Base-by-base conservation (phyloP, 2,888 invertebrate species). In the Stenurella melanura region DNA sequence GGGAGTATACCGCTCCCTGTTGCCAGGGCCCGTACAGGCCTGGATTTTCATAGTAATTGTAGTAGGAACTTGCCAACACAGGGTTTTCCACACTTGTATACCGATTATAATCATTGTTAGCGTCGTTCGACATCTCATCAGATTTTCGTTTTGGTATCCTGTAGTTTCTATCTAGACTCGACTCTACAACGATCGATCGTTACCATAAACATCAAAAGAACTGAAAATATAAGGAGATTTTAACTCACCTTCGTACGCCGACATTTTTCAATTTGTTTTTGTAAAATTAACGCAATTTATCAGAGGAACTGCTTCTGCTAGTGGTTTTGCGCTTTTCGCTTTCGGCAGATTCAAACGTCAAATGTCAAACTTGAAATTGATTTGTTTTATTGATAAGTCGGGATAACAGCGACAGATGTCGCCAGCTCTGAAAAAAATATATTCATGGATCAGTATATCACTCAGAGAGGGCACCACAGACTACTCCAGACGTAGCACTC, bases 1-100 rank as follows among this genome's bases (percentile, higher is more conserved):
- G 76, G 15, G 78, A 79, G 76, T 81, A 82, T 10, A 63, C 66
- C 50, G 77, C 63, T n/a, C 66, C 72, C 21, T 79, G 78, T 54
- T 76, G 79, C 81, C 81, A 82, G 50, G 80, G 79, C n/a, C 81
- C 78, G 67, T 81, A 82, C 18, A 78, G 68, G 56, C 80, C 82
- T 10, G 76, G 75, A 68, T 75, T 76, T 15, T 61, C 63, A 38
- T 78, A 73, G 68, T 81, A 84, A 74, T 85, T 84, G 69, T 85
- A 84, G 66, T 86, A 86, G 0, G 84, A 85, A 70, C 81, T 83
- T 12, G 79, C 83, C 73, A 85, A 71, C 11, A 83, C 78, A 17
- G 81, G 78, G 50, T 80, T 78, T 66, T 78, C 74, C n/a, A 69
- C 60, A 17, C 30, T 69, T 21, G 57, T 34, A n/a, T 69, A 72